phyloP scores from a whole-genome alignment of 2,888 invertebrate genomes.

The Oligia strigilis region DNA sequence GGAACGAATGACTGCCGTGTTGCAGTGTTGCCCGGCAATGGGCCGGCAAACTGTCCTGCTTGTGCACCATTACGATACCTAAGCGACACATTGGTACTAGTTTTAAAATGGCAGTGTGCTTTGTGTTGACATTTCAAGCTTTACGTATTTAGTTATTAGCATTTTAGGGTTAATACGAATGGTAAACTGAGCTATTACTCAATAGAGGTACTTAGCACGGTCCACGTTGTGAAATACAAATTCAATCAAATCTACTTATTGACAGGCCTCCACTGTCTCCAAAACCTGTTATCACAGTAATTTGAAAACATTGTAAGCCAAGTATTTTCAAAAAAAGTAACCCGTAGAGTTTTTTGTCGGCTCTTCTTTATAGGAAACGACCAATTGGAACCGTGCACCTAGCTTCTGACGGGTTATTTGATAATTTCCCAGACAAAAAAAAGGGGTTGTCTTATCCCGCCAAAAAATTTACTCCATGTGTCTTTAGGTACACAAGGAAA shows the following conservation, averaged over 20 bases:
- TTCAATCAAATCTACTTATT: not conserved
- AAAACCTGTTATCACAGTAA: not conserved
- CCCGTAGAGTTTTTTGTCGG: not conserved
- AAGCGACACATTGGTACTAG: conserved; percentile 20
- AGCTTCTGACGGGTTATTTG: no score
- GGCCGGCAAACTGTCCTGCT: conserved; percentile 50
- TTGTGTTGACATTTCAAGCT: conserved; percentile 4
- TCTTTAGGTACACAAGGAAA: not conserved
- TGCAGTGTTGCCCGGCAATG: conserved; percentile 39
- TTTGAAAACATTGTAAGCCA: not conserved
- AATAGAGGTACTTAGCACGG: no score
- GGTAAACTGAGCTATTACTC: not conserved
- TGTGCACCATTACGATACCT: conserved; percentile 36
- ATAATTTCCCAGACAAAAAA: no score
- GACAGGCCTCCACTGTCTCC: not conserved
- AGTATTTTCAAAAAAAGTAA: no score
- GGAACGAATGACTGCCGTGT: conserved; percentile 45
- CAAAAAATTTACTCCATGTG: not conserved
- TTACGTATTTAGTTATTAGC: not conserved
- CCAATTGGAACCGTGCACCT: not conserved
- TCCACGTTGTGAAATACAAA: not conserved
- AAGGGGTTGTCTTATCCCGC: not conserved
- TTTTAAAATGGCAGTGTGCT: conserved; percentile 25
- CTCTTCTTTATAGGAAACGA: not conserved
- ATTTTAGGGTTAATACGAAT: not conserved